phyloP scores from a whole-genome alignment of 2,888 invertebrate species.

The Trisateles emortualis region DNA sequence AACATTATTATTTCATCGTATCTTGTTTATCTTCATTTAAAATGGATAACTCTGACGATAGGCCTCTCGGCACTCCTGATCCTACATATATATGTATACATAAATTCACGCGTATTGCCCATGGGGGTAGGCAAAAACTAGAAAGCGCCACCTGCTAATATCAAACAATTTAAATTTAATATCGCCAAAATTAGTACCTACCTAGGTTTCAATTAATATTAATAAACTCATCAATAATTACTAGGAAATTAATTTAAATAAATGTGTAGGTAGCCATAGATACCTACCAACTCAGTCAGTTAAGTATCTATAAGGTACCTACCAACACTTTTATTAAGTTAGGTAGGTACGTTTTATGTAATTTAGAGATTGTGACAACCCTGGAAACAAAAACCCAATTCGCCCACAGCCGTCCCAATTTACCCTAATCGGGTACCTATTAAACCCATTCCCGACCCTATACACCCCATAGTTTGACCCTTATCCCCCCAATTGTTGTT shows the following conservation, averaged over 20 bases:
- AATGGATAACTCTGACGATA: no score
- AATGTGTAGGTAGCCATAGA: slow-evolving; percentile 3
- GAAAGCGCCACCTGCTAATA: background rate
- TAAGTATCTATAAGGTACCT: slow-evolving; percentile 3
- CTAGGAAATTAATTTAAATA: background rate
- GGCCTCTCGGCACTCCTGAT: no score
- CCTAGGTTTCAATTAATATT: background rate
- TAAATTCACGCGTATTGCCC: slow-evolving; percentile 1
- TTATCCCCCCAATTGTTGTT: slow-evolving; percentile 2
- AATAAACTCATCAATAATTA: no score
- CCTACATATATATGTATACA: slow-evolving; percentile 1
- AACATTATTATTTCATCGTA: no score
- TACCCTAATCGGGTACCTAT: no score
- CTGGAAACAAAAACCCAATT: slow-evolving; percentile 3
- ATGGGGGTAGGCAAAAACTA: no score
- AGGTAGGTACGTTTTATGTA: no score
- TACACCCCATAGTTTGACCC: background rate
- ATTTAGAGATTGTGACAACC: slow-evolving; percentile 6
- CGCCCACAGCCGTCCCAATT: slow-evolving; percentile 6
- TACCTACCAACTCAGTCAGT: slow-evolving; percentile 4
- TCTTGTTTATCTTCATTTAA: no score
- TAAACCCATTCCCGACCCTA: no score
- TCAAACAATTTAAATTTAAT: slow-evolving; percentile 3
- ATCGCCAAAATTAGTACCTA: background rate
- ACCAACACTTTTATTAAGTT: background rate